Evolutionary conservation across 1,140 invertebrate genomes (phyloP), one percentile per base, ranked within the genome.

Genomic region (Spodoptera litura): DNA sequence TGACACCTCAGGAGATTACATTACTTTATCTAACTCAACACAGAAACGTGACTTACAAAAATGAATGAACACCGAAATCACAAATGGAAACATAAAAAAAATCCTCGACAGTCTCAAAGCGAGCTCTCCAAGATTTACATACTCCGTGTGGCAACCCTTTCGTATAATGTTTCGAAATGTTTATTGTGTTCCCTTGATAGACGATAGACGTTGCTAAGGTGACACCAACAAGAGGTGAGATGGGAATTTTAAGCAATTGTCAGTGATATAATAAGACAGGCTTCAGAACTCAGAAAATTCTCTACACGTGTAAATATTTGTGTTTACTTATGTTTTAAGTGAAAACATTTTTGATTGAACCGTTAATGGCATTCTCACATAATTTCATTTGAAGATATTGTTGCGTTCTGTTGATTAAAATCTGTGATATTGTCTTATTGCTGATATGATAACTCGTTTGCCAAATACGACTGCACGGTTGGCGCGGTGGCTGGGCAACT

Each of bases 141-240:
- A 25, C 66, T 70, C 49, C 20, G 12, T 52, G 66, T 66, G 15
- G 6, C 49, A 70, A 70, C 66, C 66, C 66, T 52, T 70, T 70
- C 51, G 62, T 66, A 49, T 70, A 53, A 70, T 70, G 66, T 70
- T 70, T 31, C 66, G 66, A 49, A 15, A 70, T 70, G 66, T 70
- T 44, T 70, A 70, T 70, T 70, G 66, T 70, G 66, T 53, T 70
- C 49, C 66, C 66, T 31, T 53, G 66, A 52, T 52, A 70, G 38
- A 68, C 64, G 64, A 68, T 68, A 51, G 66, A 70, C 49, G 66
- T 70, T 70, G 66, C 66, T 52, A 70, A 70, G 66, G 66, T 70
- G 66, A 70, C 66, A 52, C 51, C 49, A 66, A 49, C 49, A 35
- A 31, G 66, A 68, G 44, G 64, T 68, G 64, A 70, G 66, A 70